phyloP scores from a whole-genome alignment of 2,113 vertebrate species.

The Engraulis encrasicolus region DNA sequence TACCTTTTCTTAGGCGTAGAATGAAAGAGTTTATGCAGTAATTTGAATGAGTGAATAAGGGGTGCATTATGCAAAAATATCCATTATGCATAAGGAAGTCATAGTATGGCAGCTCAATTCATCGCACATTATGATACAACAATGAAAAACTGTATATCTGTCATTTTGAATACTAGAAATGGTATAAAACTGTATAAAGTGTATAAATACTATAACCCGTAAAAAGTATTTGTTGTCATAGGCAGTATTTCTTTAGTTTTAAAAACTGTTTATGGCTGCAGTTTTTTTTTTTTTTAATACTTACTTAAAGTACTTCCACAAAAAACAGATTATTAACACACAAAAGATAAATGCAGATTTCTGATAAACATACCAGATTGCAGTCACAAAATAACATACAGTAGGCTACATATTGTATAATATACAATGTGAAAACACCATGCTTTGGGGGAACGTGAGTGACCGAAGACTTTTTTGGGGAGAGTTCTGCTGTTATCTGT shows the following conservation, averaged over 20 bases:
- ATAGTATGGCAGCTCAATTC: not conserved
- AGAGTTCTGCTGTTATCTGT: not conserved
- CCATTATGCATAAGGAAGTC: not conserved
- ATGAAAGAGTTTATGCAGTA: not conserved
- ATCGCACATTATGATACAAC: not conserved
- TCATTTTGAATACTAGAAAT: not conserved
- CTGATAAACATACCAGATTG: not conserved
- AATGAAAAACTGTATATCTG: not conserved
- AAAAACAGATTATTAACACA: not conserved
- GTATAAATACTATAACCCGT: slow-evolving; percentile 15
- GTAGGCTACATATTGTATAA: too few relatives aligned
- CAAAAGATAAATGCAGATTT: not conserved
- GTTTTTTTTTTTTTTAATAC: not conserved
- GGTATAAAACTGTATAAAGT: not conserved
- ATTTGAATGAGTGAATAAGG: slow-evolving; percentile 5
- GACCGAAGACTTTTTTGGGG: not conserved
- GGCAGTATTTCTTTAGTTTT: not conserved
- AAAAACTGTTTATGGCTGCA: slow-evolving; percentile 1
- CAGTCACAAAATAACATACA: not conserved
- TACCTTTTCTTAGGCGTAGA: not conserved
- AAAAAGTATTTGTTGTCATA: slow-evolving; percentile 12
- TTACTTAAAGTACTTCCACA: not conserved
- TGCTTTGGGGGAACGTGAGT: too few relatives aligned
- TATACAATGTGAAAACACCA: not conserved
- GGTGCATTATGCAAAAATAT: not conserved